These are phyloP conservation scores for Axis porcinus DNA, from an alignment of 2,113 vertebrate genomes.

Conservation along the genomic window DNA sequence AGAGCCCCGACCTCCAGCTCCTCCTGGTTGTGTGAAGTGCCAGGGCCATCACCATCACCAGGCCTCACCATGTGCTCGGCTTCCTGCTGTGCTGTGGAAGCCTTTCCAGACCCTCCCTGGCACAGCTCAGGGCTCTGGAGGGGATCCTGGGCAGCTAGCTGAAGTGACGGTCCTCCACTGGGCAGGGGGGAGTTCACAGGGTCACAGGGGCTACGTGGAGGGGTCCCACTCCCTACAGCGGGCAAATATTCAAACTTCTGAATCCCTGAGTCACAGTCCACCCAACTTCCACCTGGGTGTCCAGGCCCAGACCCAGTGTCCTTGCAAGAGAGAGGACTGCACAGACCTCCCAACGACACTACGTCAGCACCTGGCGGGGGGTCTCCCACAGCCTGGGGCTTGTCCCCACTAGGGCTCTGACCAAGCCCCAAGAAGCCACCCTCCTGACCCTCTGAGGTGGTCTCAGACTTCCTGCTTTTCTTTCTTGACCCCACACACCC, in stretches of 20 bases:
- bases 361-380: background rate
- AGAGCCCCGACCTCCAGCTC: background rate
- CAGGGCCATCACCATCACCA: background rate
- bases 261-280: background rate
- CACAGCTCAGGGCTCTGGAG: background rate
- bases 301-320: background rate
- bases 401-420: background rate
- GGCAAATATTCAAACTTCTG: background rate
- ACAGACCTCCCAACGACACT: background rate
- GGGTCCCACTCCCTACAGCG: background rate
- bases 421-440: background rate
- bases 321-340: background rate
- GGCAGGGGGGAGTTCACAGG: background rate
- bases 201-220: background rate
- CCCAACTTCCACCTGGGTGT: background rate
- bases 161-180: background rate
- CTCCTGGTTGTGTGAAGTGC: background rate
- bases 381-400: background rate
- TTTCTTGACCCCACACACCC: background rate
- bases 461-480: background rate
- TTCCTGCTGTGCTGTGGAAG: background rate
- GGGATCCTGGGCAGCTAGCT: background rate
- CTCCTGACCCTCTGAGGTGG: background rate
- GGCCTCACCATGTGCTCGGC: fast-evolving
- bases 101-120: background rate